A percentile compares a stretch with the other conserved stretches of the same genome.
These are phyloP conservation scores for Cynocephalus volans DNA, from an alignment of 2,113 vertebrate species.

Conservation along the genomic window DNA sequence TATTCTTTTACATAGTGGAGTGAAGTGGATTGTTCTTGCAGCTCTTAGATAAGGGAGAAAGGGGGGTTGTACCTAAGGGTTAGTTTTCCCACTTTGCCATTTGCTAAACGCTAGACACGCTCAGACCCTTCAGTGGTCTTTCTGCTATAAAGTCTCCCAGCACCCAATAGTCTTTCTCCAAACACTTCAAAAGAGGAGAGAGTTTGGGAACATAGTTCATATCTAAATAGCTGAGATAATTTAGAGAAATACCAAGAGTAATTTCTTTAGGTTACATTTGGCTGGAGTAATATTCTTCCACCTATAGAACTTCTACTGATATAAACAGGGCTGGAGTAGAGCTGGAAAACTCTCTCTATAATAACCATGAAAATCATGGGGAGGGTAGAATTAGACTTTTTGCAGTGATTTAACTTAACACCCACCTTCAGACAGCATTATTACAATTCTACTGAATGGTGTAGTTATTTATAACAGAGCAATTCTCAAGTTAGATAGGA, in stretches of 20 bases:
- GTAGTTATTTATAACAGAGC: background rate
- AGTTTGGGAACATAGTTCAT: background rate
- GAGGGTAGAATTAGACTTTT: background rate
- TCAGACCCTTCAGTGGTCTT: background rate
- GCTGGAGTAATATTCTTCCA: background rate
- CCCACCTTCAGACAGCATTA: background rate
- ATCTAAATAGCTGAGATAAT: constrained; percentile 13
- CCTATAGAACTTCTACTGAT: constrained; percentile 8
- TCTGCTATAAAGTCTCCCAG: background rate
- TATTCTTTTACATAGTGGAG: background rate
- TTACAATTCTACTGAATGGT: constrained; percentile 10
- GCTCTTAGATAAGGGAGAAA: background rate
- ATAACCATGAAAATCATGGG: background rate
- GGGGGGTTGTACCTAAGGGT: background rate
- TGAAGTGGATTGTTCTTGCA: constrained; percentile 13
- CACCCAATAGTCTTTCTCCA: background rate
- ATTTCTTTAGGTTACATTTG: constrained; percentile 21
- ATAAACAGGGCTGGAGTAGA: background rate
- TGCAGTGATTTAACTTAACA: constrained; percentile 11
- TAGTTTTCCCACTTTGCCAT: background rate
- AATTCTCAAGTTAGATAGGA: background rate
- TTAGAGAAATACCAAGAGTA: background rate
- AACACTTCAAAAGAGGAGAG: background rate
- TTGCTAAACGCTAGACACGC: background rate
- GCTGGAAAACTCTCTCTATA: background rate